Conservation (phyloP, 2,113 vertebrate species). For the Nothoprocta pentlandii region DNA sequence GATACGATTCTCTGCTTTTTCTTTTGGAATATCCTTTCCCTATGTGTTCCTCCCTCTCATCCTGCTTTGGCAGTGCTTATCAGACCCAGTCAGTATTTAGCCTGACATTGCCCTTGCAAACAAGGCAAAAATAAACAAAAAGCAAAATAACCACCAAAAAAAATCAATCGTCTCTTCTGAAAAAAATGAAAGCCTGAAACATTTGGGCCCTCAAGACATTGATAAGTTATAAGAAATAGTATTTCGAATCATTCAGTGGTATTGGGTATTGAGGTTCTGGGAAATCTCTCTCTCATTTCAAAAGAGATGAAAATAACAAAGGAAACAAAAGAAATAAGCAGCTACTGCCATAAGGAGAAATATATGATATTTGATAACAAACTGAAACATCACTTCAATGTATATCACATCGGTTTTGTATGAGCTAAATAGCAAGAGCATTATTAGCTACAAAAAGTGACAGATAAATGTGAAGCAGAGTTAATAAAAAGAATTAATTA, state of each 20-base stretch:
- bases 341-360: not conserved
- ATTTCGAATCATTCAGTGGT: not conserved
- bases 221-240: not conserved
- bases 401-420: not conserved
- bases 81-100: not conserved
- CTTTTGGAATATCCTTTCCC: not conserved
- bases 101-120: not conserved
- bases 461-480: not conserved
- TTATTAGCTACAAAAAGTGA: accelerated
- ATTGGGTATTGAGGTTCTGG: not conserved
- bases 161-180: not conserved
- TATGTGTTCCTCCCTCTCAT: not conserved
- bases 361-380: not conserved
- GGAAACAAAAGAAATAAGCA: not conserved
- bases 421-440: not conserved
- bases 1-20: not conserved
- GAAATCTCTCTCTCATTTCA: not conserved
- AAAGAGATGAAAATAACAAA: not conserved
- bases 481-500: not conserved
- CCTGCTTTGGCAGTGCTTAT: not conserved
- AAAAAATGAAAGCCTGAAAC: not conserved
- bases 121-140: too few relatives aligned
- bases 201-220: not conserved
- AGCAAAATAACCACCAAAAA: too few relatives aligned
- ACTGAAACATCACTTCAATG: not conserved